These are phyloP conservation scores for Chondrosia reniformis DNA, from an alignment of 37 sponge, comb jelly and placozoan species.

Conservation along the genomic window DNA sequence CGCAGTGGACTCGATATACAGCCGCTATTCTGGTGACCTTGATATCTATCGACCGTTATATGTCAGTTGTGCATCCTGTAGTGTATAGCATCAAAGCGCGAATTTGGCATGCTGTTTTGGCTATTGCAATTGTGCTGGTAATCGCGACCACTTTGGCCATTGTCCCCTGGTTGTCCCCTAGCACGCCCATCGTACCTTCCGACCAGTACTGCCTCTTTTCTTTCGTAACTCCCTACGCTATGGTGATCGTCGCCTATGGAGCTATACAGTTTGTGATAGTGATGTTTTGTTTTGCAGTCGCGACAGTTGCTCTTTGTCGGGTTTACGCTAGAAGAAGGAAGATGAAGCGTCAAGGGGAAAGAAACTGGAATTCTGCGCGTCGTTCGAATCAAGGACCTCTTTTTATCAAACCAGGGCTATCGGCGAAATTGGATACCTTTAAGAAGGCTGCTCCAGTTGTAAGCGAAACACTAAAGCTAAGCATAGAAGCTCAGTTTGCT, in stretches of 20 bases:
- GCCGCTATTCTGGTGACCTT: slow-evolving; percentile 61
- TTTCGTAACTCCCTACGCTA: slow-evolving; percentile 40
- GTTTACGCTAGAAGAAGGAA: slow-evolving; percentile 41
- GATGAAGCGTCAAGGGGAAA: slow-evolving; percentile 36
- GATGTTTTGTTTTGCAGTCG: slow-evolving; percentile 44
- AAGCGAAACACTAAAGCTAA: slow-evolving; percentile 60
- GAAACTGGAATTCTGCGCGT: slow-evolving; percentile 19
- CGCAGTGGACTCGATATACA: slow-evolving; percentile 51
- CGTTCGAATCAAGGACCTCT: neutral
- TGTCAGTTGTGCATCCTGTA: slow-evolving; percentile 65
- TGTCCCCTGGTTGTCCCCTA: slow-evolving; percentile 36
- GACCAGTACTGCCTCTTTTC: slow-evolving; percentile 63
- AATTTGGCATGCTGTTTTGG: neutral
- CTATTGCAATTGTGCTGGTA: slow-evolving; percentile 27
- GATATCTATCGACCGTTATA: slow-evolving; percentile 72
- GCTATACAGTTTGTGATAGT: slow-evolving; percentile 58
- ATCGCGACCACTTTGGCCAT: slow-evolving; percentile 35
- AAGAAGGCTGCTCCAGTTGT: slow-evolving; percentile 56
- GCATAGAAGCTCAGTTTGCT: slow-evolving; percentile 78
- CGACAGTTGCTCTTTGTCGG: slow-evolving; percentile 11
- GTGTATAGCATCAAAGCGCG: slow-evolving; percentile 53
- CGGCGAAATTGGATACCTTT: slow-evolving; percentile 38
- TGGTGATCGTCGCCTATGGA: slow-evolving; percentile 40
- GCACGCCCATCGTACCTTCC: slow-evolving; percentile 12
- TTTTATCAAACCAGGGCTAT: slow-evolving; percentile 44